These are phyloP conservation scores for Apamea anceps DNA, from an alignment of 2,888 invertebrate species.

Conservation along the genomic window DNA sequence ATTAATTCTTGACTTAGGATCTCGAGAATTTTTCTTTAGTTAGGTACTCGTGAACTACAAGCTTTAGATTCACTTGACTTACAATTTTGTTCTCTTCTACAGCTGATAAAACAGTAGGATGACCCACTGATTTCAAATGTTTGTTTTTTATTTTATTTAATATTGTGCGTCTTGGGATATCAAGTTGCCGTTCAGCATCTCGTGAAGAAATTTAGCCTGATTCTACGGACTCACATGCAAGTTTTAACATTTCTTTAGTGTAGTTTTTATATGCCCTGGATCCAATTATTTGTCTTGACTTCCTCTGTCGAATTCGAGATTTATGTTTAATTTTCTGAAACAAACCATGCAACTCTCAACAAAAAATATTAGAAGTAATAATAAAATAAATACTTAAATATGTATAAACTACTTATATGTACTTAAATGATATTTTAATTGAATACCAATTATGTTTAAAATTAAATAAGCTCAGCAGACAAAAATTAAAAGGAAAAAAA, in stretches of 20 bases:
- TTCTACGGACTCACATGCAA: neutral
- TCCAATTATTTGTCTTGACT: conserved; percentile 7
- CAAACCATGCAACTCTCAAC: neutral
- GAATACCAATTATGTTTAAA: too few relatives aligned
- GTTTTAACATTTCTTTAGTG: conserved; percentile 9
- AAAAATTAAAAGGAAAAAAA: too few relatives aligned
- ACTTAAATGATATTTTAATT: too few relatives aligned
- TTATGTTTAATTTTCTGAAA: conserved; percentile 11
- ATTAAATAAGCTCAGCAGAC: too few relatives aligned
- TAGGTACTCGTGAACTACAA: too few relatives aligned
- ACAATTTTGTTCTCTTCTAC: conserved; percentile 4
- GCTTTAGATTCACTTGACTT: too few relatives aligned
- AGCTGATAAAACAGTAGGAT: neutral
- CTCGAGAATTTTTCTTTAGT: too few relatives aligned
- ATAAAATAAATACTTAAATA: neutral
- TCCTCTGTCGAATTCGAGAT: neutral
- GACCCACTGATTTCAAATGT: neutral
- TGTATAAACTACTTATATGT: too few relatives aligned
- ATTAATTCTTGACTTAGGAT: too few relatives aligned
- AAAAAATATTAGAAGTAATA: neutral
- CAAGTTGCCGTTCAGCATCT: neutral
- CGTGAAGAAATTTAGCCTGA: conserved; percentile 1
- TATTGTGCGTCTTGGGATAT: conserved; percentile 3
- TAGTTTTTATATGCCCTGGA: conserved; percentile 3
- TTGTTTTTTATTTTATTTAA: conserved; percentile 7